Evolutionary conservation across 2,888 invertebrate genomes (phyloP), one percentile per base, ranked within the genome.

Genomic region (Cephus pygmeus): DNA sequence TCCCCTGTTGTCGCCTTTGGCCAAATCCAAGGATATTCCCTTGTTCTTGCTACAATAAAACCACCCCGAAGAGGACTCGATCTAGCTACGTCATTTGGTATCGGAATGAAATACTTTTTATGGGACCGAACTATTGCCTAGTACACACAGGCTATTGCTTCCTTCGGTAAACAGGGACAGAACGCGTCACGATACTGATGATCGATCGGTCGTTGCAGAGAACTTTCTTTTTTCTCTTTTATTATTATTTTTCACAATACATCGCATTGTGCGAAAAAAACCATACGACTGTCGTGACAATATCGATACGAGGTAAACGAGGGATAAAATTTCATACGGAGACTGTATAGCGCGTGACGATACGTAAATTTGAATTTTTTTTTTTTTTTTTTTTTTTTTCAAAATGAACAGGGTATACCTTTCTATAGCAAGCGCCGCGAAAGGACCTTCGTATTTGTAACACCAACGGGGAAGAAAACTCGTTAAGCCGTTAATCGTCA

Each of bases 251-350:
- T 76, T 76, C 40, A 69, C 76, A 73, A 74, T 34, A 40, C 36
- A 69, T n/a, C 73, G 74, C 79, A 74, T 34, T 9, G 15, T 6
- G 40, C 6, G 40, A 2, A 40, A 6, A 15, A 40, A 40, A 4
- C 35, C 15, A 56, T 76, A 79, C 73, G 68, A 73, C 76, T 71
- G 76, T 77, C 75, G 34, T 75, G 35, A 56, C 71, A 79, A 77
- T 81, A 80, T 81, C 79, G 81, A 83, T 83, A 79, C 56, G 79
- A 76, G 75, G 71, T 71, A 77, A 77, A 80, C 75, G 75, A 69
- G 75, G 76, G 73, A 81, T 81, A 81, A 73, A 77, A 81, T 82
- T 82, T 81, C 80, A 77, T 33, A 33, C 9, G 15, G 9, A 2
- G 31, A 69, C 12, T 69, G 15, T 40, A 40, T 0, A 0, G 2